Evolutionary conservation across 2,888 invertebrate genomes (phyloP).

Genomic region (Metalampra italica): DNA sequence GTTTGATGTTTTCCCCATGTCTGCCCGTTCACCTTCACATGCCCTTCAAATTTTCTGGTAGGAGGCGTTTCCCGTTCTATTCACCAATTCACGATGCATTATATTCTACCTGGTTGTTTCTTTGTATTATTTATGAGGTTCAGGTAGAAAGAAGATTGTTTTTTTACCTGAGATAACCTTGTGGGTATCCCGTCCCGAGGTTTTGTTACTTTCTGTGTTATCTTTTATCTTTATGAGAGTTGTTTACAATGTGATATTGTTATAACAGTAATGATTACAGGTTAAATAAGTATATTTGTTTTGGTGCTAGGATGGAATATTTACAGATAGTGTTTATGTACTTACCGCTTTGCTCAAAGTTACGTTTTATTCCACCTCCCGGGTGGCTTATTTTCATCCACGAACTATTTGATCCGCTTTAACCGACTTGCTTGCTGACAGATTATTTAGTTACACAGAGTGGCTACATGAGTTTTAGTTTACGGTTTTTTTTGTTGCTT

Average conservation of each 20-base stretch:
- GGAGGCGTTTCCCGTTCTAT: slow-evolving; percentile 15
- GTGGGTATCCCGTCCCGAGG: slow-evolving; percentile 1
- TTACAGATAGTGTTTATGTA: slow-evolving; percentile 23
- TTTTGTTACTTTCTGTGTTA: slow-evolving; percentile 6
- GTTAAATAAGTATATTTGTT: no score
- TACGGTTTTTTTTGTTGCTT: no score
- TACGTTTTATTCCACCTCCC: slow-evolving; percentile 29
- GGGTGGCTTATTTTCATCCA: slow-evolving; percentile 47
- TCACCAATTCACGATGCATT: no score
- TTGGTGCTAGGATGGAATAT: slow-evolving; percentile 22
- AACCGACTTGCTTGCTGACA: slow-evolving; percentile 17
- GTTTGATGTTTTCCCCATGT: slow-evolving; percentile 13
- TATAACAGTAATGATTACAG: no score
- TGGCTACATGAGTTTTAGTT: no score
- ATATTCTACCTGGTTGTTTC: slow-evolving; percentile 21
- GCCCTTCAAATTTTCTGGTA: slow-evolving; percentile 26
- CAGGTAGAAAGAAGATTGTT: slow-evolving; percentile 5
- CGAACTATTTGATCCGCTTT: slow-evolving; percentile 37
- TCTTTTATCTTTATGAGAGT: no score
- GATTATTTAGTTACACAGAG: no score
- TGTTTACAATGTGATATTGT: no score
- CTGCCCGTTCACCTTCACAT: slow-evolving; percentile 46
- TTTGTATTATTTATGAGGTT: slow-evolving; percentile 10
- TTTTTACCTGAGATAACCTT: no score
- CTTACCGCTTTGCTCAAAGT: neutral